Conservation (phyloP, 2,888 invertebrate species). For the Orthosia cruda region DNA sequence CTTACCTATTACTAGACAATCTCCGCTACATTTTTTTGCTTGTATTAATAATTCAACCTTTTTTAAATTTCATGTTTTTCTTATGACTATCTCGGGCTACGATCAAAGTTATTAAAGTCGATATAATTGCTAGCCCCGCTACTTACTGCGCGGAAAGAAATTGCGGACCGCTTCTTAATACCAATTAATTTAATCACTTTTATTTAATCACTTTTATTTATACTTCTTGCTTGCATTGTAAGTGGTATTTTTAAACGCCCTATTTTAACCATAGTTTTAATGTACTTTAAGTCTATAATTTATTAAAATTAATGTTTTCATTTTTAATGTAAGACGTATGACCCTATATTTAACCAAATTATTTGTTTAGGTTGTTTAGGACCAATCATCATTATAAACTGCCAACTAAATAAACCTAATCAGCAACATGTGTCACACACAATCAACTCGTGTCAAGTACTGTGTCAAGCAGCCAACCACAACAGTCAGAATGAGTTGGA, state of each 20-base stretch:
- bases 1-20: slow-evolving; percentile 43
- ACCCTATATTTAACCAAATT: background rate
- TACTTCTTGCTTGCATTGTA: slow-evolving; percentile 55
- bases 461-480: slow-evolving; percentile 5
- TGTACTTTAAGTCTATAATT: background rate
- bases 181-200: slow-evolving; percentile 73
- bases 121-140: slow-evolving; percentile 70
- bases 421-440: slow-evolving; percentile 1
- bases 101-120: slow-evolving; percentile 70
- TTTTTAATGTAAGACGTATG: too few species aligned
- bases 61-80: slow-evolving; percentile 67
- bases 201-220: slow-evolving; percentile 67
- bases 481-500: background rate
- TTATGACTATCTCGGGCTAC: slow-evolving; percentile 65
- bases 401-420: background rate
- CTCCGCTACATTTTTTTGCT: slow-evolving; percentile 33
- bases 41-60: slow-evolving; percentile 55
- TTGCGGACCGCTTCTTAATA: slow-evolving; percentile 62
- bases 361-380: background rate
- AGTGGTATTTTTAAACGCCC: slow-evolving; percentile 44
- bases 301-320: slow-evolving; percentile 8
- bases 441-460: background rate
- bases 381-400: background rate
- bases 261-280: slow-evolving; percentile 26
- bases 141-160: slow-evolving; percentile 69